Conservation (phyloP, 2,113 vertebrate genomes). For the Tragulus kanchil region DNA sequence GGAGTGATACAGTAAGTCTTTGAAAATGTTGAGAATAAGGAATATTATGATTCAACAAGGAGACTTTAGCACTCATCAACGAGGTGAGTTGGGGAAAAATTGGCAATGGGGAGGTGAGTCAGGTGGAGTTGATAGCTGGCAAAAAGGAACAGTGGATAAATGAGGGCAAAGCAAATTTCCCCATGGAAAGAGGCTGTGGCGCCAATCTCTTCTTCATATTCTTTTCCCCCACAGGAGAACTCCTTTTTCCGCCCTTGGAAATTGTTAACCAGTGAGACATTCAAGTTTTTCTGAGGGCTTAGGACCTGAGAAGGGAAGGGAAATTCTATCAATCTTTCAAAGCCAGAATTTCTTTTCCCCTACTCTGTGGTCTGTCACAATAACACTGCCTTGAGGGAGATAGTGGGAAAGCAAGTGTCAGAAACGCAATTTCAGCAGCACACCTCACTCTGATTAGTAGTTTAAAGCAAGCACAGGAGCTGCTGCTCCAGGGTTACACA, state of each 20-base stretch:
- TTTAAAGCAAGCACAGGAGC: not conserved
- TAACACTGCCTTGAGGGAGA: slow-evolving; percentile 31
- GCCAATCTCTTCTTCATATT: not conserved
- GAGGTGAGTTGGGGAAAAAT: not conserved
- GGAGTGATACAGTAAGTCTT: not conserved
- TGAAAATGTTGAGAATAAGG: not conserved
- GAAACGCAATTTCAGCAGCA: slow-evolving; percentile 56
- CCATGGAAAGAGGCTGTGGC: not conserved
- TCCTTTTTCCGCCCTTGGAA: rapidly evolving
- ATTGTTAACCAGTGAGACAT: not conserved
- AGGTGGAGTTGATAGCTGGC: not conserved
- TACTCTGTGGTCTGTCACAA: slow-evolving; percentile 33
- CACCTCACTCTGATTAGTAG: not conserved
- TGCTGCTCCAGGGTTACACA: not conserved
- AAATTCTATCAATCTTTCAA: slow-evolving; percentile 49
- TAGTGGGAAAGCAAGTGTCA: slow-evolving; percentile 14
- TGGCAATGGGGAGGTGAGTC: not conserved
- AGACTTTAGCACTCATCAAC: not conserved
- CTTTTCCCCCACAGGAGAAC: not conserved
- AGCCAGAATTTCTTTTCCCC: not conserved
- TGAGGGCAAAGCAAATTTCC: not conserved
- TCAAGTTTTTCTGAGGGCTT: not conserved
- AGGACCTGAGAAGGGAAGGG: not conserved
- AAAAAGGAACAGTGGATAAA: not conserved
- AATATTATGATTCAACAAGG: not conserved